Evolutionary conservation across 2,113 vertebrate genomes (phyloP).

Genomic region (Trichechus manatus): DNA sequence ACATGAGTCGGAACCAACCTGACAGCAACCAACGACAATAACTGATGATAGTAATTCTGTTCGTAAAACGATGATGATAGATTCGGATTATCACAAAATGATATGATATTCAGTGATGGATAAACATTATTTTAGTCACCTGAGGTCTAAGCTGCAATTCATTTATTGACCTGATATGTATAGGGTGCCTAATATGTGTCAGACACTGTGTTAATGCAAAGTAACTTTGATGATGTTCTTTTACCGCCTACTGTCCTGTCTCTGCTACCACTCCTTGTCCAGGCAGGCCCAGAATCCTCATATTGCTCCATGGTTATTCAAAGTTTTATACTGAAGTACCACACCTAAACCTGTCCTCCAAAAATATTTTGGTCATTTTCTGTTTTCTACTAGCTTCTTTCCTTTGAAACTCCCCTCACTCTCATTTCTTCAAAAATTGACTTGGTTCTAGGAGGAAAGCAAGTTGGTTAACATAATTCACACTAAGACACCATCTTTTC

Average conservation of each 20-base stretch:
- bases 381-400: not conserved
- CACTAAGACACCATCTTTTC: not conserved
- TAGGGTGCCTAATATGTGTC: not conserved
- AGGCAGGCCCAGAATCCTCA: not conserved
- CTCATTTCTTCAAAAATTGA: not conserved
- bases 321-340: conserved; percentile 3
- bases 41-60: not conserved
- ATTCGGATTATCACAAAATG: not conserved
- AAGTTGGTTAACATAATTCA: not conserved
- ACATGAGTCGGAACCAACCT: no score
- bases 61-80: not conserved
- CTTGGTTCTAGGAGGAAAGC: not conserved
- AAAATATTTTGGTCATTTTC: conserved; percentile 6
- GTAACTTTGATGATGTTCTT: conserved; percentile 29
- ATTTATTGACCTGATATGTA: not conserved
- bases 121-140: conserved; percentile 3
- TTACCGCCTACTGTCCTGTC: not conserved
- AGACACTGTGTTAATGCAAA: not conserved
- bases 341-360: not conserved
- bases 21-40: not conserved
- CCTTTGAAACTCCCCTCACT: not conserved
- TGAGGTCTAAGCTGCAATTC: not conserved
- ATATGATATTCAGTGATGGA: not conserved
- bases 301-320: not conserved
- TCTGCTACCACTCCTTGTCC: not conserved